Conservation (phyloP, 1,140 invertebrate genomes). For the Drosophila lini region DNA sequence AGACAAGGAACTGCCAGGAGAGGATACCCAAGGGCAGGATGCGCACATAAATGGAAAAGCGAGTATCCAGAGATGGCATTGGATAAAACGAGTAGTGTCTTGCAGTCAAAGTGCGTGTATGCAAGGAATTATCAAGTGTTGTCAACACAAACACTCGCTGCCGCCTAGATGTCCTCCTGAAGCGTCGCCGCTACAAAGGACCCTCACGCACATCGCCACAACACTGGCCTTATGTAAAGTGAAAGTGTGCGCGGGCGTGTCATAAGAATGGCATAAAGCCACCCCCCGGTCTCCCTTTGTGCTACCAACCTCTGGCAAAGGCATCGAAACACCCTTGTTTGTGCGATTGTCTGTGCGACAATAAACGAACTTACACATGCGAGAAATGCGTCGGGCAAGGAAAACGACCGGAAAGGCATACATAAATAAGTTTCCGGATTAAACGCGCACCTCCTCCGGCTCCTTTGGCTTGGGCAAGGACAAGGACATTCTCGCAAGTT, state of each 20-base stretch:
- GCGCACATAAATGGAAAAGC: conserved; percentile 26
- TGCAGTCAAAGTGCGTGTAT: conserved; percentile 76
- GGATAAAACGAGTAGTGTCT: conserved; percentile 31
- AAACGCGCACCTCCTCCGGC: conserved; percentile 55
- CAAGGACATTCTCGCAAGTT: conserved; percentile 61
- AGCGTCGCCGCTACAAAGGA: conserved; percentile 63
- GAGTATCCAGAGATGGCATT: conserved; percentile 39
- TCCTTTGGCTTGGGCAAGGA: conserved; percentile 10
- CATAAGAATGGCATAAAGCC: conserved; percentile 65
- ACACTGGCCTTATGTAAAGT: conserved; percentile 70
- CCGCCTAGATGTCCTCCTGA: conserved; percentile 22
- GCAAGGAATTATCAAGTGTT: conserved; percentile 81
- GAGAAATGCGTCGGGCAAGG: conserved; percentile 72
- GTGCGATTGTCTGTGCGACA: conserved; percentile 55
- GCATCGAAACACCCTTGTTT: conserved; percentile 34
- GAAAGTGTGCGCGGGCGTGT: conserved; percentile 78
- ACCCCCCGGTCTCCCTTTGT: background rate
- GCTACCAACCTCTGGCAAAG: conserved; percentile 1
- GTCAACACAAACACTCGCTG: conserved; percentile 57
- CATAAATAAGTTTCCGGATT: conserved; percentile 82
- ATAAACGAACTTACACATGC: conserved; percentile 57
- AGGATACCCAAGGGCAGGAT: conserved; percentile 14
- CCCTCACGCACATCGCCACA: conserved; percentile 13
- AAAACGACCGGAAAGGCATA: conserved; percentile 79
- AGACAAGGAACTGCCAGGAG: conserved; percentile 42